Evolutionary conservation across 2,797 vertebrate genomes (phyloP), one percentile per base, ranked within the genome.

Genomic region (Carapus acus): DNA sequence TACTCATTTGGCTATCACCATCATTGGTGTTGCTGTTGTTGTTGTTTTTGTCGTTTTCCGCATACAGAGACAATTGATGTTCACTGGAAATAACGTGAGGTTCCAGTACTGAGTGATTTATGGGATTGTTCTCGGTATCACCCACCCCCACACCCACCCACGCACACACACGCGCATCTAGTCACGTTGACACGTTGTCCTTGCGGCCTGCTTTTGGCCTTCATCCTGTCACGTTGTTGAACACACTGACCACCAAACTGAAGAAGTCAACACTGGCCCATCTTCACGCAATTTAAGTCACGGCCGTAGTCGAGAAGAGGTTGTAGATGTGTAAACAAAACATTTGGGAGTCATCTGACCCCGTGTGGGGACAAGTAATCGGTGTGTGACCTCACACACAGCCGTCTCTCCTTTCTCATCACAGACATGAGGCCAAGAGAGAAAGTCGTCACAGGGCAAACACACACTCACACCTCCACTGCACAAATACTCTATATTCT

Each of bases 291-390:
- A 45, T 64, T 29, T 44, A 2, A 17, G 45, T 46, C 16, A 23
- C 54, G 13, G 5, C 17, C 6, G 14, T 49, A 45, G 37, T 54
- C 69, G 55, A 43, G 58, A 53, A 17, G 15, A 55, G 62, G 53
- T 61, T 57, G 65, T 49, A 73, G 70, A 85, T 78, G 72, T 79
- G 84, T 87, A 85, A 88, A 86, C 87, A 87, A 88, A 69, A 72
- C 81, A 81, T 80, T 83, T 80, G 68, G 54, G 65, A 78, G 83
- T 83, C 71, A 86, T 83, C 69, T 78, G 84, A 84, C 69, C 79
- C 64, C 38, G 8, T 59, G 69, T 67, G 69, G 68, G 69, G 77
- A 82, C 83, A 78, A 76, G 83, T 85, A 86, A 87, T 84, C 83
- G 84, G 76, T 58, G 63, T 68, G 76, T 87, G 81, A 85, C 81